phyloP scores from a whole-genome alignment of 64 coral and sea anemone species.

The Dendronephthya gigantea region DNA sequence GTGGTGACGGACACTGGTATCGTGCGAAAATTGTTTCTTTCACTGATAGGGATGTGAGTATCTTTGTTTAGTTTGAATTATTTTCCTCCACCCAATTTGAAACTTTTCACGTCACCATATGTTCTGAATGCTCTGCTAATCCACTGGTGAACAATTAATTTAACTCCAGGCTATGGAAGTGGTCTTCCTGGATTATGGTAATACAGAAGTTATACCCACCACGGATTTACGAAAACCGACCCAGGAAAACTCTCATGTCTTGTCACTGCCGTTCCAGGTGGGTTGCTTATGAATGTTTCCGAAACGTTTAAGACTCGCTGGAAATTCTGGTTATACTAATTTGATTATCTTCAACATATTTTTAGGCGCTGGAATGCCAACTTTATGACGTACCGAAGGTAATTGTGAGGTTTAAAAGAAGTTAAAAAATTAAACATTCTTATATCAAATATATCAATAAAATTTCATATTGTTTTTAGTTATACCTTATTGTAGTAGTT shows the following conservation, averaged over 20 bases:
- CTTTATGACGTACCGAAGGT: not conserved
- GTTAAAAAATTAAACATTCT: no score
- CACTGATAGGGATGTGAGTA: conserved; percentile 52
- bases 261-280: conserved; percentile 76
- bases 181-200: conserved; percentile 73
- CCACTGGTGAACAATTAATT: not conserved
- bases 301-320: not conserved
- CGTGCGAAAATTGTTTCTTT: conserved; percentile 44
- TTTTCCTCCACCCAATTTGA: no score
- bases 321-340: no score
- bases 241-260: conserved; percentile 61
- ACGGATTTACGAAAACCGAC: conserved; percentile 62
- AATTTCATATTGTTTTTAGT: no score
- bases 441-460: no score
- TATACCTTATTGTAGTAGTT: no score
- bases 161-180: conserved; percentile 44
- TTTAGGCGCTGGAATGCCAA: not conserved
- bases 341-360: not conserved
- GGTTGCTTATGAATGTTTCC: not conserved
- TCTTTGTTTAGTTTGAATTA: not conserved
- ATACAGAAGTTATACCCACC: conserved; percentile 41
- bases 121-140: not conserved
- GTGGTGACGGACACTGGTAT: conserved; percentile 73
- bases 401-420: not conserved
- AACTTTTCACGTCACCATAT: not conserved